These are phyloP conservation scores for Prunella himalayana DNA, from an alignment of 2,113 vertebrate genomes.

Conservation along the genomic window DNA sequence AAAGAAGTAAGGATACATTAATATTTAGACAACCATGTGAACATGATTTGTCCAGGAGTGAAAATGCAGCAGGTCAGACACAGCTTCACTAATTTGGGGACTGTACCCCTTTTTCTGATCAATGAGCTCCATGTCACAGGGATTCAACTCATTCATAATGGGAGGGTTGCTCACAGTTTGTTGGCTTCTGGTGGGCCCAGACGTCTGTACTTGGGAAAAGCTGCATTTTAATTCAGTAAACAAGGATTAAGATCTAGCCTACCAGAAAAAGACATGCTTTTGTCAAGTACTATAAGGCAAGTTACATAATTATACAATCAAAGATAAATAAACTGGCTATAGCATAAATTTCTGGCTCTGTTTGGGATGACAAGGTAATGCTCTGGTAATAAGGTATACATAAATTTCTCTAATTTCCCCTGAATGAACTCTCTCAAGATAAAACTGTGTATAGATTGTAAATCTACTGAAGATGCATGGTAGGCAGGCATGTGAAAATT, in stretches of 20 bases:
- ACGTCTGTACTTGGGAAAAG: background rate
- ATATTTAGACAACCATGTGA: background rate
- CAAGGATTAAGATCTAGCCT: background rate
- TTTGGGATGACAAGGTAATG: background rate
- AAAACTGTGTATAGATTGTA: background rate
- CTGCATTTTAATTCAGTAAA: background rate
- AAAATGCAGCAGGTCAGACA: background rate
- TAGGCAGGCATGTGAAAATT: background rate
- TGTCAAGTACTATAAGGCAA: background rate
- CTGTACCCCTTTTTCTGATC: background rate
- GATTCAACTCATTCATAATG: accelerated
- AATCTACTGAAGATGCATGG: accelerated
- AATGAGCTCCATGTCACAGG: accelerated
- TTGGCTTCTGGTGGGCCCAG: background rate
- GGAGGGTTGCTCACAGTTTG: background rate
- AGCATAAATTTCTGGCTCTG: background rate
- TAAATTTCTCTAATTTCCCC: background rate
- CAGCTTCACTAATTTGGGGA: background rate
- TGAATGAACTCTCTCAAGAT: background rate
- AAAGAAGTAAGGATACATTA: background rate
- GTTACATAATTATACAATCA: background rate
- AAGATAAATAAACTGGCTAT: background rate
- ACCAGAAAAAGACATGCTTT: background rate
- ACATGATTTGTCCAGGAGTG: background rate
- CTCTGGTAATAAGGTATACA: background rate